Conservation (phyloP, 2,888 invertebrate species). For the Yponomeuta cagnagella region DNA sequence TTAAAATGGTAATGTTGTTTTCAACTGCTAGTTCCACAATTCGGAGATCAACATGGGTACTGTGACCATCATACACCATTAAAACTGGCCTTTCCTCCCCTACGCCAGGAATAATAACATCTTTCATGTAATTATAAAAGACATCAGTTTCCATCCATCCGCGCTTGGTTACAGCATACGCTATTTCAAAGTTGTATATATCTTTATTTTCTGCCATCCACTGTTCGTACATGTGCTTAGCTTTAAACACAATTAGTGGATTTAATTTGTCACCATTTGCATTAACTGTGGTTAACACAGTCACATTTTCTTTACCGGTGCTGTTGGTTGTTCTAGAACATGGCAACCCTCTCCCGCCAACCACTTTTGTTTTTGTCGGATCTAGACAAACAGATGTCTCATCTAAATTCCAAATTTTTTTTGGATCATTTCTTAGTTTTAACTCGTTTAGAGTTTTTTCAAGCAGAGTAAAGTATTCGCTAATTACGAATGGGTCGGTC, state of each 20-base stretch:
- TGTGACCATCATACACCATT: conserved; percentile 37
- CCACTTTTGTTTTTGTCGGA: conserved; percentile 20
- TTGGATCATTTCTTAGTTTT: conserved; percentile 14
- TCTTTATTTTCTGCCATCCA: conserved; percentile 27
- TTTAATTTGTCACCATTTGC: conserved; percentile 23
- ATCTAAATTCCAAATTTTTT: conserved; percentile 19
- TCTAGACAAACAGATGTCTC: conserved; percentile 19
- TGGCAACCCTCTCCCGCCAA: conserved; percentile 6
- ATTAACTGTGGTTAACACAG: conserved; percentile 12
- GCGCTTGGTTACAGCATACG: conserved; percentile 22
- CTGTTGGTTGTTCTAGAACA: conserved; percentile 16
- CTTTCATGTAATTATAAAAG: conserved; percentile 34
- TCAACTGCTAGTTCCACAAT: conserved; percentile 22
- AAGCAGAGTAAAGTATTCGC: conserved; percentile 19
- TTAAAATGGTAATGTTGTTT: conserved; percentile 27
- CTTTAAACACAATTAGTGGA: conserved; percentile 25
- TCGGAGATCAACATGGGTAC: conserved; percentile 27
- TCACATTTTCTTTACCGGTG: conserved; percentile 14
- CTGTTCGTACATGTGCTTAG: conserved; percentile 26
- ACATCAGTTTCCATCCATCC: conserved; percentile 34
- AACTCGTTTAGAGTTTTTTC: conserved; percentile 18
- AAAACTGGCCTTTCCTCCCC: conserved; percentile 32
- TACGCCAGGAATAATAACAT: conserved; percentile 31
- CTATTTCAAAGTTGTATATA: conserved; percentile 27
- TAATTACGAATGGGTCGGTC: conserved; percentile 19